Evolutionary conservation across 2,113 vertebrate genomes (phyloP).

Genomic region (Stegostoma tigrinum): DNA sequence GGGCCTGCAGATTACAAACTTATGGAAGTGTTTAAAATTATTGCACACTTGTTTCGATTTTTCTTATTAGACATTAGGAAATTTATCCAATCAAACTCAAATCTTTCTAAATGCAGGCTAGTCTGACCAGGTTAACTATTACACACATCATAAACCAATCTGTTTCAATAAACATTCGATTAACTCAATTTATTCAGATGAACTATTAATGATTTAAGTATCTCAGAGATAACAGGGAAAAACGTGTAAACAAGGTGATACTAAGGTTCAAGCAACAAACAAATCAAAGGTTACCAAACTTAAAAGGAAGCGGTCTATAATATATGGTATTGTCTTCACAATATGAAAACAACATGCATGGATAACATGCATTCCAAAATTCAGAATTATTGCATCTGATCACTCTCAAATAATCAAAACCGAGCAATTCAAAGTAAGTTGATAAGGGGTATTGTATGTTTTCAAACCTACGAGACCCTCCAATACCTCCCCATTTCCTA

Average conservation of each 20-base stretch:
- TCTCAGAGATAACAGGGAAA: neutral
- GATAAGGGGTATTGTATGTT: neutral
- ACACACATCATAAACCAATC: slow-evolving; percentile 2
- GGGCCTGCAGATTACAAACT: neutral
- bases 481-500: too few relatives aligned
- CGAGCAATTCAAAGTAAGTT: neutral
- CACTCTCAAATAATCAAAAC: neutral
- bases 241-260: neutral
- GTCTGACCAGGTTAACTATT: neutral
- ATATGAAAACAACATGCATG: neutral
- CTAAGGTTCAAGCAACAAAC: neutral
- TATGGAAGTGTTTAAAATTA: neutral
- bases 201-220: neutral
- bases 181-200: neutral
- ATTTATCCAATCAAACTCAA: neutral
- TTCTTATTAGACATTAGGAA: neutral
- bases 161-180: neutral
- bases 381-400: neutral
- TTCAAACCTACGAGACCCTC: too few relatives aligned
- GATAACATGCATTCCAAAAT: neutral
- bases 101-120: neutral
- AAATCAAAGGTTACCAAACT: neutral
- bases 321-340: neutral
- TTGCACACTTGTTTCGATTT: neutral
- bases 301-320: neutral